These are phyloP conservation scores for Callyntrura sp. DNA, from an alignment of 2,888 invertebrate species.

Conservation along the genomic window DNA sequence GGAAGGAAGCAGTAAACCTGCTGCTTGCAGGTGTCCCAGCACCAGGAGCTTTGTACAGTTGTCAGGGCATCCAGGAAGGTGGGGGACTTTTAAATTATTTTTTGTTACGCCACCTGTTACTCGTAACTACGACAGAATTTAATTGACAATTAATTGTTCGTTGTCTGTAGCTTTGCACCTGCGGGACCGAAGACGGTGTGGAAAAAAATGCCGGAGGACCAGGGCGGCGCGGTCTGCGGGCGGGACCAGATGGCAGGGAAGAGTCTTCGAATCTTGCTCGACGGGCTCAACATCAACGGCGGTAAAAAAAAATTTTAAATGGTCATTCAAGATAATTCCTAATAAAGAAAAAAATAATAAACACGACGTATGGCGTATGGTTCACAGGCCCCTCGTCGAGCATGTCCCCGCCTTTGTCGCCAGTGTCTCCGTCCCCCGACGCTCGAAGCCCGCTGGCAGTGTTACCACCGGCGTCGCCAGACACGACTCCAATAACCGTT, in stretches of 20 bases:
- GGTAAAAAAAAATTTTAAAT: no score
- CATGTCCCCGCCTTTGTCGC: no score
- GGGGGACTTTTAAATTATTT: neutral
- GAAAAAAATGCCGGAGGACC: slow-evolving; percentile 89
- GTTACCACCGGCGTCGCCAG: no score
- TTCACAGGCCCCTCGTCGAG: no score
- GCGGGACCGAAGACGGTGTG: slow-evolving; percentile 97
- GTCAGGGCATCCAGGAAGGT: slow-evolving; percentile 94
- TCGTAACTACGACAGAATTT: no score
- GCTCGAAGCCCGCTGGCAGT: no score
- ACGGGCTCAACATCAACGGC: slow-evolving; percentile 1
- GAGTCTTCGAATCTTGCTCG: neutral
- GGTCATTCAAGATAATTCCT: no score
- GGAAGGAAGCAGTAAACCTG: slow-evolving; percentile 1
- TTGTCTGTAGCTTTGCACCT: slow-evolving; percentile 91
- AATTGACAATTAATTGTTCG: no score
- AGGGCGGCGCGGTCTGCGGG: slow-evolving; percentile 86
- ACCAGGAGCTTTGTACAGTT: slow-evolving; percentile 88
- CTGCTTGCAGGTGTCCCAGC: slow-evolving; percentile 77
- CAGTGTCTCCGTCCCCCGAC: no score
- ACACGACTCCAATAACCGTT: slow-evolving; percentile 86
- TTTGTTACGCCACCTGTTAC: no score
- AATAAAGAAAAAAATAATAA: no score
- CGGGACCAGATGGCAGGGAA: neutral
- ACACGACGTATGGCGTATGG: no score